These are phyloP conservation scores for Colaptes auratus DNA, from an alignment of 2,113 vertebrate genomes.

Conservation along the genomic window DNA sequence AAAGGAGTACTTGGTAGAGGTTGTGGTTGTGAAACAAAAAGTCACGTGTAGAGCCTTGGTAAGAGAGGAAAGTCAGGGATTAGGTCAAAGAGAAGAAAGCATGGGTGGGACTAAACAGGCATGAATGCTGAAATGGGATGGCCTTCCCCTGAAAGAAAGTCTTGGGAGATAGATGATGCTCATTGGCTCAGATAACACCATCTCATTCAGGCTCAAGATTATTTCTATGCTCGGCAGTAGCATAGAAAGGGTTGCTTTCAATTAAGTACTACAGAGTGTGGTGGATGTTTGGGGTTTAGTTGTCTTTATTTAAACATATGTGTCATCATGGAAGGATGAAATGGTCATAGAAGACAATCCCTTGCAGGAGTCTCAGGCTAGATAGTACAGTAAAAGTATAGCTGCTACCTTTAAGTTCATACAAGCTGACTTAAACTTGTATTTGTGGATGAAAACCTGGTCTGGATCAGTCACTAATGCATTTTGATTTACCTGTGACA, in stretches of 20 bases:
- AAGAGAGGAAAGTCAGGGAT: neutral
- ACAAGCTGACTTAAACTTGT: conserved; percentile 61
- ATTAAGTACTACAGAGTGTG: neutral
- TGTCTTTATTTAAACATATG: neutral
- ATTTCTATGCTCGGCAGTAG: neutral
- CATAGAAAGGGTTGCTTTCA: neutral
- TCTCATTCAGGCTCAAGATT: neutral
- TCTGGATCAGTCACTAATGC: conserved; percentile 40
- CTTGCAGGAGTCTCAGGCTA: neutral
- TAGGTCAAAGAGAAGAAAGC: neutral
- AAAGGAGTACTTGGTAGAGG: neutral
- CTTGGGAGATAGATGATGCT: neutral
- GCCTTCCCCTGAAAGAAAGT: neutral
- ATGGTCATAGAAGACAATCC: neutral
- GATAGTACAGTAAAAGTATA: conserved; percentile 25
- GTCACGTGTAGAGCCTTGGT: accelerated
- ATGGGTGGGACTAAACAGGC: neutral
- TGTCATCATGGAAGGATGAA: neutral
- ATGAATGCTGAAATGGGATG: accelerated
- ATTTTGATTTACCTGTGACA: conserved; percentile 56
- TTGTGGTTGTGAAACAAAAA: neutral
- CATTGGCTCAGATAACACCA: neutral
- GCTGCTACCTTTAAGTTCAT: conserved; percentile 27
- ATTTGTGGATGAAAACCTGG: conserved; percentile 47
- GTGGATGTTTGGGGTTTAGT: neutral